Conservation (phyloP, 2,113 vertebrate species). For the Carassius auratus region DNA sequence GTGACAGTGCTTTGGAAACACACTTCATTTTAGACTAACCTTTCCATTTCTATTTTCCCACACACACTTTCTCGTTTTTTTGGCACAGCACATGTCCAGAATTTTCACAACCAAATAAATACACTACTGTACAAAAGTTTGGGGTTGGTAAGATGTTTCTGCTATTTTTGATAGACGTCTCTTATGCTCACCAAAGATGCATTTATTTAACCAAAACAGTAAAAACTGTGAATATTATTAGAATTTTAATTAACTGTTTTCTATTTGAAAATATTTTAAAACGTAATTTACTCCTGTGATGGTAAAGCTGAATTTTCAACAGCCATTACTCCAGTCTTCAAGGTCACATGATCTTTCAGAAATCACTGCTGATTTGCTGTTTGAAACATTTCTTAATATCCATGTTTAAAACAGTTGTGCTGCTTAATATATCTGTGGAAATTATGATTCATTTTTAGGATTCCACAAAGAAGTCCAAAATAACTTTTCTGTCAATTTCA, state of each 20-base stretch:
- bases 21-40: constrained; percentile 66
- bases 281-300: too few relatives aligned
- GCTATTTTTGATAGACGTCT: not conserved
- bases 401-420: not conserved
- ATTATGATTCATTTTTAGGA: not conserved
- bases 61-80: not conserved
- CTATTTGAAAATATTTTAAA: too few relatives aligned
- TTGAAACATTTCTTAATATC: not conserved
- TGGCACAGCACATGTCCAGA: not conserved
- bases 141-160: not conserved
- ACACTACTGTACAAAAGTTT: not conserved
- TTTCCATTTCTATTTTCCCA: constrained; percentile 51
- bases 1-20: constrained; percentile 61
- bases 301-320: not conserved
- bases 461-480: too few relatives aligned
- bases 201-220: not conserved
- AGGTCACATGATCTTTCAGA: not conserved
- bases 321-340: not conserved
- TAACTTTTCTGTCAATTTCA: too few relatives aligned
- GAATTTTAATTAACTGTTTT: too few relatives aligned
- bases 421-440: not conserved
- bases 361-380: not conserved
- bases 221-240: too few relatives aligned
- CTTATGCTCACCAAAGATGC: not conserved
- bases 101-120: not conserved